phyloP scores from a whole-genome alignment of 2,797 vertebrate genomes.

The Valencia hispanica region DNA sequence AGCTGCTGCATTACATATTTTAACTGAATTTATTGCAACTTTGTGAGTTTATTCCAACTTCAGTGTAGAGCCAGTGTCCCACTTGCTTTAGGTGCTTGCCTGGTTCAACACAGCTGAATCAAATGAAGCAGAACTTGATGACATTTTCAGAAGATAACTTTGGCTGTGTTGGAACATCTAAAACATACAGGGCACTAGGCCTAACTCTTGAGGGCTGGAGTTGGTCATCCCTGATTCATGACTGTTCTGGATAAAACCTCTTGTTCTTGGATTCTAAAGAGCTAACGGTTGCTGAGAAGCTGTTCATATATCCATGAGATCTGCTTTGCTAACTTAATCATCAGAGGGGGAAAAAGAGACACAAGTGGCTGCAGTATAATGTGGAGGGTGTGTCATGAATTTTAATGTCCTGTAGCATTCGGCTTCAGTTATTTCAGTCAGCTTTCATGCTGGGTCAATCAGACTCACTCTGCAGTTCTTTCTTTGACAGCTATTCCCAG shows the following conservation, averaged over 20 bases:
- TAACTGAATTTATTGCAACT: neutral
- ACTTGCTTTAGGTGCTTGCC: neutral
- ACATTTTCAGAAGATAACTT: neutral
- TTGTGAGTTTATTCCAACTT: no score
- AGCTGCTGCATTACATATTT: neutral
- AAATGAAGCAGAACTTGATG: neutral
- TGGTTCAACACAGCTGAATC: neutral
- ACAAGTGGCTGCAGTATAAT: neutral
- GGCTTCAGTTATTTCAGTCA: neutral
- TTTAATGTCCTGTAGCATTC: slow-evolving; percentile 3
- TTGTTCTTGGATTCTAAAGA: neutral
- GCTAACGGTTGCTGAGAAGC: slow-evolving; percentile 1
- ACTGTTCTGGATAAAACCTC: neutral
- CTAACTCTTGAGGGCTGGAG: neutral
- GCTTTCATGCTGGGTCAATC: neutral
- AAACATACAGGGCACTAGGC: neutral
- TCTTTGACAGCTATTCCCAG: neutral
- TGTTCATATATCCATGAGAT: neutral
- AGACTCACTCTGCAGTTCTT: neutral
- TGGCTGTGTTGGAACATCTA: neutral
- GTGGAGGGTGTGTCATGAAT: neutral
- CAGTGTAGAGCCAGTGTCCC: neutral
- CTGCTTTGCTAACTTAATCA: slow-evolving; percentile 1
- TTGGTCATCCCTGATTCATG: neutral
- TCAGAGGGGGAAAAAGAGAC: neutral